Evolutionary conservation across 1,140 invertebrate species (phyloP).

Genomic region (Lordiphosa mommai): DNA sequence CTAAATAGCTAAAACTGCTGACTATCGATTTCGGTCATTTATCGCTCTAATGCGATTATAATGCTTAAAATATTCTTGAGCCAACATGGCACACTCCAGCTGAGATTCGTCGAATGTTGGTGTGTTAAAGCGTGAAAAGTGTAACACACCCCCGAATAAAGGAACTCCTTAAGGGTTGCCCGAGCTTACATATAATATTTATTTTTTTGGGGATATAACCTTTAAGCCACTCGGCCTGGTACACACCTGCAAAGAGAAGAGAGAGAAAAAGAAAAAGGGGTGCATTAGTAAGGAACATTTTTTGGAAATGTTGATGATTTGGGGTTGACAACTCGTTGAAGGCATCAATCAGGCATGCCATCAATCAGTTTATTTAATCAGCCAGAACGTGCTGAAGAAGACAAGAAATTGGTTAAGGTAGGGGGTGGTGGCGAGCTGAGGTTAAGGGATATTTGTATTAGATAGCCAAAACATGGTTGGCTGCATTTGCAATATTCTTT

Average conservation of each 20-base stretch:
- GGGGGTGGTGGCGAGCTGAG: not conserved
- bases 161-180: conserved; percentile 30
- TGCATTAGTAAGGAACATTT: conserved; percentile 47
- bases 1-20: conserved; percentile 66
- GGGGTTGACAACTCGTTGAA: conserved; percentile 38
- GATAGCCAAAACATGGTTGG: conserved; percentile 16
- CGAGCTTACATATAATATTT: conserved; percentile 3
- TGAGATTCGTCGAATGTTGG: conserved; percentile 45
- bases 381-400: conserved; percentile 50
- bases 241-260: conserved; percentile 66
- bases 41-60: conserved; percentile 74
- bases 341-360: conserved; percentile 64
- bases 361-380: conserved; percentile 68
- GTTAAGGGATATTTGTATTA: conserved; percentile 2
- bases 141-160: conserved; percentile 40
- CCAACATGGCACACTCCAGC: conserved; percentile 22
- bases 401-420: conserved; percentile 25
- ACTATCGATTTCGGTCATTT: conserved; percentile 69
- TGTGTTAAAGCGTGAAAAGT: conserved; percentile 67
- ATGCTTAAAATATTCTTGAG: conserved; percentile 53
- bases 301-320: not conserved
- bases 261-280: conserved; percentile 41
- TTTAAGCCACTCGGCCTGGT: conserved; percentile 44
- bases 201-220: conserved; percentile 9
- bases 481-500: conserved; percentile 10